Base-by-base conservation (phyloP, 2,113 vertebrate genomes). In the Atlantisia rogersi region DNA sequence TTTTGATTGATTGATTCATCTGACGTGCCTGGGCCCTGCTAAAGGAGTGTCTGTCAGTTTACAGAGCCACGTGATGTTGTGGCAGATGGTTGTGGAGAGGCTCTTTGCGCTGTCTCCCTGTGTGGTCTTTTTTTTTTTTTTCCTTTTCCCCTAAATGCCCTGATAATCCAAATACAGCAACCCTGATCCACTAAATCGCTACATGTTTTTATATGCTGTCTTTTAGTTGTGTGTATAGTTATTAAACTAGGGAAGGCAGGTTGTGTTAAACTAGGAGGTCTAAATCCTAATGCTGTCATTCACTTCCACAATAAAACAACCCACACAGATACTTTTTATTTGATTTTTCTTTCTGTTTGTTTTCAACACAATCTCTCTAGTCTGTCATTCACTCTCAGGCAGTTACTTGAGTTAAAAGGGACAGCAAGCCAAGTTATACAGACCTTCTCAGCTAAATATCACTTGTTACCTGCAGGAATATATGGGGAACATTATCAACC, bases 1-100 rank as follows among this genome's bases (percentile, higher is more conserved):
- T 98, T 98, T 98, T 99, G 99, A 99, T 99, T 99, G 99, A 99
- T 99, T 98, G 98, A 98, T 98, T 98, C 98, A 98, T 99, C 98
- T 98, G 99, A 98, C 99, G 98, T 99, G 98, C 98, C 98, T 98
- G 98, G 98, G 98, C 98, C 98, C 98, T 98, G 98, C 98, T 97
- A 96, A 98, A 97, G 98, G 98, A 97, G 98, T 98, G 98, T 97
- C 98, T 98, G 98, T 98, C 98, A 98, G 98, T 98, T 98, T 98
- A 97, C 95, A 92, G 98, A 97, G 95, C 98, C 98, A 98, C 96
- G 98, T 98, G 98, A 98, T 97, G 97, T 92, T 71, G 94, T 96
- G 96, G 98, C 99, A 99, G 99, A 99, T 99, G 99, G 99, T 97
- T 98, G 97, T 95, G 97, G 97, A 96, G 97, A 98, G 98, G 97